Base-by-base conservation (phyloP, 2,797 vertebrate genomes). In the Pseudochaenichthys georgianus region DNA sequence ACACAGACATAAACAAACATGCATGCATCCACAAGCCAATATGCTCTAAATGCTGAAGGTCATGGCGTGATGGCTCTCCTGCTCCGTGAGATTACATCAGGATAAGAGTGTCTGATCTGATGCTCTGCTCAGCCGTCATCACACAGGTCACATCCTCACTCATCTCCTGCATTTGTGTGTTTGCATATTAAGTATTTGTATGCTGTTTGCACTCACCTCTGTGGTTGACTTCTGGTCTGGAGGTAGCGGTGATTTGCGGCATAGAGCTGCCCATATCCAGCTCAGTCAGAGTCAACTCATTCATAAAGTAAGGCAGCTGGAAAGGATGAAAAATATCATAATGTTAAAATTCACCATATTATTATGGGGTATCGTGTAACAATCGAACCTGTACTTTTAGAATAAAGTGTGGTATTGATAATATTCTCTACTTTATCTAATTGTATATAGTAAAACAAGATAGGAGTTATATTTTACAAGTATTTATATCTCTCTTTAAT, bases 241-340 rank as follows among this genome's bases (percentile, higher is more conserved):
- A 96, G 55, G 94, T 90, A 0, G 92, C 77, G 10, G 91, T 91
- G 64, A 98, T 91, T 0, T 93, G 95, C 1, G 97, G 97, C 93
- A 97, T 88, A 8, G 94, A 94, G 9, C 92, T 93, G 70, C 97
- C 97, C 96, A 98, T 96, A 78, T 97, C 96, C 92, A 98, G 77
- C 78, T 96, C 97, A 0, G 96, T 96, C 80, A 98, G 92, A 0
- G 92, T 94, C 88, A 98, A 92, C 81, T 97, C 96, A 1, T 97
- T 96, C 97, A 98, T 96, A 71, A 98, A 97, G 77, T 97, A 97
- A 0, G 97, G 97, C 89, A 98, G 88, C 97, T 98, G 91, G 41
- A 45, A 75, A 64, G 13, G 21, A 51, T 0, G 54, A 0, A 47
- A 1, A 19, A 64, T 0, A 19, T 28, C 17, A 72, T 10, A 11